Conservation (phyloP, 1,140 invertebrate genomes). For the Papilio dardanus region DNA sequence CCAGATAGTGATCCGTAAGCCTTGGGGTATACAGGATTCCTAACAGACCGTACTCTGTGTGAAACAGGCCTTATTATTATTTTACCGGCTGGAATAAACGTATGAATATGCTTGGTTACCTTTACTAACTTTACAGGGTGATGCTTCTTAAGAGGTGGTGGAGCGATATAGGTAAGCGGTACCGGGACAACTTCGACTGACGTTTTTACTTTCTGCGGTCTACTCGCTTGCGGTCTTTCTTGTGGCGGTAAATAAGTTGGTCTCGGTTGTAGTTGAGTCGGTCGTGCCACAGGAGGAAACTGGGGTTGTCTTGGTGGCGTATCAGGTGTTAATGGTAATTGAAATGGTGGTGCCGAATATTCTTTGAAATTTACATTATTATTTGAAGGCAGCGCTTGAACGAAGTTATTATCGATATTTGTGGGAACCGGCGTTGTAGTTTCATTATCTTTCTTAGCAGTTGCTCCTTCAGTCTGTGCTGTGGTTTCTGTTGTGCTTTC, state of each 20-base stretch:
- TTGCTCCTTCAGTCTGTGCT: constrained; percentile 50
- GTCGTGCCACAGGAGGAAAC: constrained; percentile 13
- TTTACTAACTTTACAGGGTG: constrained; percentile 46
- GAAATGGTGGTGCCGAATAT: constrained; percentile 53
- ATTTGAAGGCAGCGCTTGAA: constrained; percentile 66
- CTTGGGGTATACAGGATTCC: constrained; percentile 47
- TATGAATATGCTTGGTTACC: constrained; percentile 59
- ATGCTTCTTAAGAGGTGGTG: constrained; percentile 60
- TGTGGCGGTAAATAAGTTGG: constrained; percentile 7
- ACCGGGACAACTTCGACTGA: constrained; percentile 71
- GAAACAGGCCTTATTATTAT: constrained; percentile 65
- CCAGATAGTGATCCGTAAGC: constrained; percentile 48
- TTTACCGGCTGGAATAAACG: constrained; percentile 62
- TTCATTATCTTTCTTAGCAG: constrained; percentile 57
- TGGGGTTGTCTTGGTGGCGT: constrained; percentile 32
- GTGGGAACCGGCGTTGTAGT: constrained; percentile 59
- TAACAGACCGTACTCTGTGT: constrained; percentile 47
- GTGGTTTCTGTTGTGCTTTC: constrained; percentile 58
- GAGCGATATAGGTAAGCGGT: constrained; percentile 70
- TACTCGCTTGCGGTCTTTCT: constrained; percentile 39
- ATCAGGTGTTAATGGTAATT: constrained; percentile 39
- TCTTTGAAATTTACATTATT: constrained; percentile 69
- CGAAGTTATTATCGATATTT: constrained; percentile 65
- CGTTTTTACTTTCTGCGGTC: constrained; percentile 69
- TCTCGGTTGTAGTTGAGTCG: neutral